Conservation (phyloP, 2,888 invertebrate genomes). For the Schizotus pectinicornis region DNA sequence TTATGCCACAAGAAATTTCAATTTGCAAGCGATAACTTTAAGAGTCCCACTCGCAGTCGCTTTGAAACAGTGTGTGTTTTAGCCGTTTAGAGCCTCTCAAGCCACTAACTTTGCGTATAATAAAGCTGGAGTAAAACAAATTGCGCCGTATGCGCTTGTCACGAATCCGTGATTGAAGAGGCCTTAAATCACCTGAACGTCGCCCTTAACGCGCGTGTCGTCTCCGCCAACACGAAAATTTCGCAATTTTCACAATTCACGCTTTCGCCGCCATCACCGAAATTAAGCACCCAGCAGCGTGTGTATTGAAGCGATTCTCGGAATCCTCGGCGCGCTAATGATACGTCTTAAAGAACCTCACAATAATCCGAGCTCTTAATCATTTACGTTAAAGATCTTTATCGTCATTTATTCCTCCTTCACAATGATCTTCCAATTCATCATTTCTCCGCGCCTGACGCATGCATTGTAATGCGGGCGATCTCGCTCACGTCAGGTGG, state of each 20-base stretch:
- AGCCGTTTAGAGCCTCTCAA: slow-evolving; percentile 23
- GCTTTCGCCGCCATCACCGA: not conserved
- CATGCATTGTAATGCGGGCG: slow-evolving; percentile 48
- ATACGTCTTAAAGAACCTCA: slow-evolving; percentile 45
- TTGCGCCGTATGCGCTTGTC: slow-evolving; percentile 11
- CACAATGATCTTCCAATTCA: slow-evolving; percentile 50
- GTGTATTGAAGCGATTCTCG: slow-evolving; percentile 8
- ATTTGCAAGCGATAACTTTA: slow-evolving; percentile 17
- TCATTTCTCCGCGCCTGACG: slow-evolving; percentile 51
- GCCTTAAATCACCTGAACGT: not conserved
- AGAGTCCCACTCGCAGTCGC: not conserved
- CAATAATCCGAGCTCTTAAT: slow-evolving; percentile 49
- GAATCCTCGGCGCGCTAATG: slow-evolving; percentile 38
- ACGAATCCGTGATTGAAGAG: not conserved
- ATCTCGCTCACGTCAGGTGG: slow-evolving; percentile 45
- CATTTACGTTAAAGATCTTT: slow-evolving; percentile 49
- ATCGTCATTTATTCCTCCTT: slow-evolving; percentile 53
- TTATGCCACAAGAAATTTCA: slow-evolving; percentile 9
- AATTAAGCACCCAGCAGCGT: not conserved
- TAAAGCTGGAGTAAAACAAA: slow-evolving; percentile 15
- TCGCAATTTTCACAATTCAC: no score
- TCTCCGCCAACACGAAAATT: not conserved
- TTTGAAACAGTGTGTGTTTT: slow-evolving; percentile 10
- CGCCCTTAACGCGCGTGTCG: not conserved
- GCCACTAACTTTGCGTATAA: slow-evolving; percentile 24